These are phyloP conservation scores for Cepaea nemoralis DNA, from an alignment of 1,140 invertebrate species.

Conservation along the genomic window DNA sequence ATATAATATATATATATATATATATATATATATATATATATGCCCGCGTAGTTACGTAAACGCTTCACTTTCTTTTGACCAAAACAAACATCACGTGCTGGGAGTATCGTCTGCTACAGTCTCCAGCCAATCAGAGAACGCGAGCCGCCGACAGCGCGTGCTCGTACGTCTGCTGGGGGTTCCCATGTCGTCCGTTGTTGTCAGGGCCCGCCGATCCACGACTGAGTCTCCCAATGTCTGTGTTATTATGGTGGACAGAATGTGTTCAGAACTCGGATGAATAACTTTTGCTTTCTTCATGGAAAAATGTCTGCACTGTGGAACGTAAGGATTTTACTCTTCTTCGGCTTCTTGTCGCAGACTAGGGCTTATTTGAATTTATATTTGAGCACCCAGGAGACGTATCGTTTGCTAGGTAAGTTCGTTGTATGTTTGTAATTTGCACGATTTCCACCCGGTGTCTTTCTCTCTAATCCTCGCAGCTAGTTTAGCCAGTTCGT, in stretches of 20 bases:
- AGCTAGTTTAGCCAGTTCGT: too few relatives aligned
- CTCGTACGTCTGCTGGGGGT: constrained; percentile 36
- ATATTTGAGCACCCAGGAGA: constrained; percentile 60
- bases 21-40: too few relatives aligned
- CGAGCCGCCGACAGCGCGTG: constrained; percentile 33
- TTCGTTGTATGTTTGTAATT: not conserved
- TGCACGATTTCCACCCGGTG: too few relatives aligned
- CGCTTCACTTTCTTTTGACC: too few relatives aligned
- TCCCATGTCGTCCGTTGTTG: too few relatives aligned
- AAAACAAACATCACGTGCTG: too few relatives aligned
- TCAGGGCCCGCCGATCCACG: too few relatives aligned
- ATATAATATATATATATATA: too few relatives aligned
- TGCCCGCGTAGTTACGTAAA: too few relatives aligned
- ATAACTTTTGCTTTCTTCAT: constrained; percentile 36
- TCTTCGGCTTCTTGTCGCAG: constrained; percentile 48
- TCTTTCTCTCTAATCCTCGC: too few relatives aligned
- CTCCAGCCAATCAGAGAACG: constrained; percentile 32
- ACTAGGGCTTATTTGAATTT: constrained; percentile 57
- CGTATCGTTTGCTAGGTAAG: constrained; percentile 62
- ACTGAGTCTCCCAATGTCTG: too few relatives aligned
- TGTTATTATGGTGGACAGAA: constrained; percentile 20
- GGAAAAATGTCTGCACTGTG: constrained; percentile 48
- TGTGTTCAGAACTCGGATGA: constrained; percentile 35
- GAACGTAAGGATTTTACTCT: constrained; percentile 43
- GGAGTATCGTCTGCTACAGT: too few relatives aligned